A percentile compares a stretch with the other conserved stretches of the same genome.
Evolutionary conservation across 2,888 invertebrate genomes (phyloP).

Genomic region (Volucella bombylans): DNA sequence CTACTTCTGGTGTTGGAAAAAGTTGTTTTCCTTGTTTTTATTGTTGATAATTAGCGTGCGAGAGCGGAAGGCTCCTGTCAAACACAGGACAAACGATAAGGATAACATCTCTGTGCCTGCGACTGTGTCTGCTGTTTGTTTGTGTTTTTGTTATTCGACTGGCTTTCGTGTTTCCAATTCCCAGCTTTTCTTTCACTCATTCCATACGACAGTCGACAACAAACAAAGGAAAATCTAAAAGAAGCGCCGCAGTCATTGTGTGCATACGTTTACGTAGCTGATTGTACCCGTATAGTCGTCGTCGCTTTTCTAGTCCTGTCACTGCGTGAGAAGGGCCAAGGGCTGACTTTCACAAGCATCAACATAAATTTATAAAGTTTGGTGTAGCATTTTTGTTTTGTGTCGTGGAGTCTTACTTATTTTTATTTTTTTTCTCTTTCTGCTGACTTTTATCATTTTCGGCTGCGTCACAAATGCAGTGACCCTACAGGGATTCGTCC

Average conservation of each 20-base stretch:
- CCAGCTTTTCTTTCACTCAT: neutral
- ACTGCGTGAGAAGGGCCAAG: neutral
- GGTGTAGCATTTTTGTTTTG: slow-evolving; percentile 47
- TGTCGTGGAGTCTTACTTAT: slow-evolving; percentile 31
- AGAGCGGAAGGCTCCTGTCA: slow-evolving; percentile 20
- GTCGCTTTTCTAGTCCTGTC: too few relatives aligned
- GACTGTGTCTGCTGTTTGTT: slow-evolving; percentile 7
- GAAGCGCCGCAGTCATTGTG: neutral
- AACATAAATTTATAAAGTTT: slow-evolving; percentile 65
- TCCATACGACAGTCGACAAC: neutral
- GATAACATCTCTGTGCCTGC: slow-evolving; percentile 11
- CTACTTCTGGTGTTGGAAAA: too few relatives aligned
- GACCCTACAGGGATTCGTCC: slow-evolving; percentile 44
- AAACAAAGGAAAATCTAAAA: neutral
- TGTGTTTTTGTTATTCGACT: slow-evolving; percentile 3
- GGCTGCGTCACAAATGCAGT: slow-evolving; percentile 69
- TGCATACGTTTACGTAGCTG: slow-evolving; percentile 12
- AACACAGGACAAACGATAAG: slow-evolving; percentile 1
- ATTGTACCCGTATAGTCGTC: neutral
- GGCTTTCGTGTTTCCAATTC: neutral
- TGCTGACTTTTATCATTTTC: slow-evolving; percentile 59
- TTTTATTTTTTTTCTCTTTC: neutral
- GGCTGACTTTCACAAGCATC: slow-evolving; percentile 52
- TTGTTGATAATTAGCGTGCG: slow-evolving; percentile 28
- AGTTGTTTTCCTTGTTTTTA: neutral